These are phyloP conservation scores for Gopherus evgoodei DNA, from an alignment of 2,113 vertebrate genomes.

Conservation along the genomic window DNA sequence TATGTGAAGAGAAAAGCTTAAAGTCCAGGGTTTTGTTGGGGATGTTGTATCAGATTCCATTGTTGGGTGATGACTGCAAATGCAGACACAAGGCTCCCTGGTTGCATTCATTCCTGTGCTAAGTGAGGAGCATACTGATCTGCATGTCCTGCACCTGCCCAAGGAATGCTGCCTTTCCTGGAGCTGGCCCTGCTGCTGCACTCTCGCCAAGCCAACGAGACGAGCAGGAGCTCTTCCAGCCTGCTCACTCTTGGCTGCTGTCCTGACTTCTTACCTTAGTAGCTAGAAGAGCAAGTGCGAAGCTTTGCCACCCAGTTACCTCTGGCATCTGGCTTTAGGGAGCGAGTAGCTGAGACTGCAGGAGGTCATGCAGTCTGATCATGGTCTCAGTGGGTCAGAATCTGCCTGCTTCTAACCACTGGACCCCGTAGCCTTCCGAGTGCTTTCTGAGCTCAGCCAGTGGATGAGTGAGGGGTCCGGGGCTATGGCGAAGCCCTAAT, in stretches of 20 bases:
- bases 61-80: neutral
- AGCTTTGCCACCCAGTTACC: neutral
- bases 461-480: neutral
- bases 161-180: neutral
- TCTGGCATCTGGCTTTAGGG: neutral
- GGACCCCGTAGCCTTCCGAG: neutral
- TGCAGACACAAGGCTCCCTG: neutral
- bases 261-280: conserved; percentile 20
- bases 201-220: neutral
- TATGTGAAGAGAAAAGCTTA: neutral
- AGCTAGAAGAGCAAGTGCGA: conserved; percentile 7
- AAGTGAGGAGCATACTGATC: accelerated
- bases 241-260: conserved; percentile 13
- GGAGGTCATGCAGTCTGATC: neutral
- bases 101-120: neutral
- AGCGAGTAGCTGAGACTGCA: neutral
- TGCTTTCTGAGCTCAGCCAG: neutral
- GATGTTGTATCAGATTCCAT: neutral
- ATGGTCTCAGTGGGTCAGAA: neutral
- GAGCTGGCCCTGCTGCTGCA: neutral
- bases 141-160: conserved; percentile 20
- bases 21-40: neutral
- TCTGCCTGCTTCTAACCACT: neutral
- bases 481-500: neutral
- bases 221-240: neutral